These are phyloP conservation scores for Danionella dracula DNA, from an alignment of 2,797 vertebrate genomes.

Conservation along the genomic window DNA sequence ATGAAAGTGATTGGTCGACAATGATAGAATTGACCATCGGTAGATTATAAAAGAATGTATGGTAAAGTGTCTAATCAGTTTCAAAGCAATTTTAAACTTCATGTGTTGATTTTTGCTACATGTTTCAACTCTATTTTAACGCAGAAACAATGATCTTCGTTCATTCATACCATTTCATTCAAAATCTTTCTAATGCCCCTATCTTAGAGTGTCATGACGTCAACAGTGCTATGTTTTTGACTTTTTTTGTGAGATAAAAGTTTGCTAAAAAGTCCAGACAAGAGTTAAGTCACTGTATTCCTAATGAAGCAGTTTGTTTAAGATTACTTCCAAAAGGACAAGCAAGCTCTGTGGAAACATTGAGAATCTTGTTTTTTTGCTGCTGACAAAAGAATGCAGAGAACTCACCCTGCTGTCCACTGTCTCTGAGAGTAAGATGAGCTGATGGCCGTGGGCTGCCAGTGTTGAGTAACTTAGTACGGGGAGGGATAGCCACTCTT, in stretches of 20 bases:
- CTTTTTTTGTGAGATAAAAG: background rate
- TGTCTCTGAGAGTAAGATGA: conserved; percentile 75
- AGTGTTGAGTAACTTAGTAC: conserved; percentile 57
- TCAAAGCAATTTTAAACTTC: no score
- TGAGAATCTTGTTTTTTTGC: background rate
- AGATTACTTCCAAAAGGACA: background rate
- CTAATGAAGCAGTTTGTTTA: background rate
- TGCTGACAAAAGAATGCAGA: background rate
- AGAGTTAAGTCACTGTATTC: background rate
- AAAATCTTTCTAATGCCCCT: no score
- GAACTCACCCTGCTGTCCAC: conserved; percentile 60
- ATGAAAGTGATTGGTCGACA: no score
- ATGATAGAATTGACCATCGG: no score
- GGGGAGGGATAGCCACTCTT: conserved; percentile 62
- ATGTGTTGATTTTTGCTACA: no score
- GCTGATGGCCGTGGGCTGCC: conserved; percentile 69
- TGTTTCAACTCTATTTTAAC: no score
- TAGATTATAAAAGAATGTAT: no score
- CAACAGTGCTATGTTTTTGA: background rate
- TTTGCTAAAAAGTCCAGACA: background rate
- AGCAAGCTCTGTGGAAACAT: background rate
- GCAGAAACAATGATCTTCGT: no score
- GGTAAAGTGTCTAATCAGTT: no score
- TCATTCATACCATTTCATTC: no score
- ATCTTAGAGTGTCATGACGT: background rate